These are phyloP conservation scores for Mystacides longicornis DNA, from an alignment of 2,888 invertebrate genomes.

Conservation along the genomic window DNA sequence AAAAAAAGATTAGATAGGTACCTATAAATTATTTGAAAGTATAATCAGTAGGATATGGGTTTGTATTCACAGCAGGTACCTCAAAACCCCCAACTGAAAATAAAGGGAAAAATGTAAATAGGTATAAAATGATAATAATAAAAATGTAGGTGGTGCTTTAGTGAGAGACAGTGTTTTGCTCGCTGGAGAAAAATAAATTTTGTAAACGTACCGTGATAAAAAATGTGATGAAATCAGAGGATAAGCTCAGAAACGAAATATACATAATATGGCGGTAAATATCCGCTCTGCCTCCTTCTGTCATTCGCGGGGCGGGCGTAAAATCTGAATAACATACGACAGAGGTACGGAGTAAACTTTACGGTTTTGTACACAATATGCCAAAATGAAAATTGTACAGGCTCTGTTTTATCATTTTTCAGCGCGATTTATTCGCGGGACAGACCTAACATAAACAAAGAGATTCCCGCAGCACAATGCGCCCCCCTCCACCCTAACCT, in stretches of 20 bases:
- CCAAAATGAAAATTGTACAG: constrained; percentile 24
- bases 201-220: constrained; percentile 12
- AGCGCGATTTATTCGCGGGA: constrained; percentile 24
- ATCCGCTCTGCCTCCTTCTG: constrained; percentile 9
- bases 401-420: constrained; percentile 25
- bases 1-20: too few relatives aligned
- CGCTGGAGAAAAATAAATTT: constrained; percentile 14
- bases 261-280: not conserved
- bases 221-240: constrained; percentile 19
- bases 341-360: constrained; percentile 23
- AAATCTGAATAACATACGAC: constrained; percentile 23
- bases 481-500: constrained; percentile 2
- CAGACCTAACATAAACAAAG: constrained; percentile 26
- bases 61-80: too few relatives aligned
- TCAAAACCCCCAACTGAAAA: not conserved
- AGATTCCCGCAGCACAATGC: constrained; percentile 20
- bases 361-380: constrained; percentile 26
- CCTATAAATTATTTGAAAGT: too few relatives aligned
- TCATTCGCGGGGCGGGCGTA: constrained; percentile 23
- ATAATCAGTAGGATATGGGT: too few relatives aligned
- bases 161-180: not conserved
- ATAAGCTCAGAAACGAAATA: constrained; percentile 18
- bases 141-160: not conserved
- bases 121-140: not conserved
- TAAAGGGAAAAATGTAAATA: not conserved